phyloP scores from a whole-genome alignment of 2,797 vertebrate genomes.

The Moxostoma hubbsi region DNA sequence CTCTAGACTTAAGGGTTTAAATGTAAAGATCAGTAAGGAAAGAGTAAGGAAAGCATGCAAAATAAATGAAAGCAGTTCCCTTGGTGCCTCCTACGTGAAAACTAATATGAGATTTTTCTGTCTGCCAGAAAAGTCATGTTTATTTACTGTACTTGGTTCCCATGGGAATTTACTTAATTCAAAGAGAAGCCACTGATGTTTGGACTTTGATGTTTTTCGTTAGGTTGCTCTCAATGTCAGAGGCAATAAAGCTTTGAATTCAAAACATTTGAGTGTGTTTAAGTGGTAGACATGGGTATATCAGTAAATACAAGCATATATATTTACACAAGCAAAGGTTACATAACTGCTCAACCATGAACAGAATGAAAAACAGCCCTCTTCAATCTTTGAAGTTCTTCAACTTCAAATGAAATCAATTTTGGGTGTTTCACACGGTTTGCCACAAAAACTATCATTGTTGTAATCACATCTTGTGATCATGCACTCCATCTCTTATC shows the following conservation, averaged over 20 bases:
- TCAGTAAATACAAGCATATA: neutral
- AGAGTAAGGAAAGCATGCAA: slow-evolving; percentile 30
- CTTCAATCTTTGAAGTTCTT: neutral
- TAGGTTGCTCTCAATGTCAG: slow-evolving; percentile 28
- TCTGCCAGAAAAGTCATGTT: slow-evolving; percentile 11
- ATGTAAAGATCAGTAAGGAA: slow-evolving; percentile 40
- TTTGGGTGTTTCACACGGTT: neutral
- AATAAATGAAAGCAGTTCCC: slow-evolving; percentile 48
- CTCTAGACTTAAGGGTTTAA: slow-evolving; percentile 49
- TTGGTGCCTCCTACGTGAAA: slow-evolving; percentile 31
- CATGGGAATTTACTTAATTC: slow-evolving; percentile 45
- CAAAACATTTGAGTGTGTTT: neutral
- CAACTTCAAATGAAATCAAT: slow-evolving; percentile 12
- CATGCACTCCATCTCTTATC: neutral
- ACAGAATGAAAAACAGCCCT: neutral
- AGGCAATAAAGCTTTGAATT: slow-evolving; percentile 30
- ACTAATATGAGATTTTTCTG: slow-evolving; percentile 19
- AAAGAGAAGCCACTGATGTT: slow-evolving; percentile 37
- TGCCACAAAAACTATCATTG: neutral
- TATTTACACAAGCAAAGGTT: neutral
- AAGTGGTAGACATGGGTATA: neutral
- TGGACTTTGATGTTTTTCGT: slow-evolving; percentile 51
- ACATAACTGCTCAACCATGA: neutral
- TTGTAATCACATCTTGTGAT: neutral
- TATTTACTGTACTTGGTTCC: slow-evolving; percentile 35